Base-by-base conservation (phyloP, 2,113 vertebrate species). In the Stercorarius parasiticus region DNA sequence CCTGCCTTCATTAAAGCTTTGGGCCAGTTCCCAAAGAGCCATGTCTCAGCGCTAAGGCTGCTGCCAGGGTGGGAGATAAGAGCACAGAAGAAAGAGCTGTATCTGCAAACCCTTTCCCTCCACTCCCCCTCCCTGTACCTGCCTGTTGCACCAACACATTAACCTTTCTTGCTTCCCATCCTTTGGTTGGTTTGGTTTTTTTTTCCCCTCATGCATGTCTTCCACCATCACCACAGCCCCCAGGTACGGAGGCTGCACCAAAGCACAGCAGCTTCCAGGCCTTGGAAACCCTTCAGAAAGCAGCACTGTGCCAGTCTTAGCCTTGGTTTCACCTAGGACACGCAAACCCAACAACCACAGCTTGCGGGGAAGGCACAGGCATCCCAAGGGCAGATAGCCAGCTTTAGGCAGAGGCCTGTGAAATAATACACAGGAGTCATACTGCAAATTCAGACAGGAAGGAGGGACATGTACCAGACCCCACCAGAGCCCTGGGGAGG, bases 51-150 rank as follows among this genome's bases (percentile, higher is more conserved):
- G 0, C 49, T 12, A 26, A 50, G 65, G 52, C 84, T 89, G 90
- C 81, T 86, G 86, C 92, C 91, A 94, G 86, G 27, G 27, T 26
- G 74, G 58, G 4, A 94, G 93, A 95, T 93, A 96, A 93, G 59
- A 74, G 53, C 66, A 38, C 47, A 71, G 67, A 79, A 93, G 52
- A 84, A 45, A 10, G 38, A 78, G 73, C 69, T 76, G 30, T 56
- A 66, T 79, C 50, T 93, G 93, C 86, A 94, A 83, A 86, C 21
- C 36, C 58, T 67, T 77, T 64, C 71, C 88, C 30, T 62, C 19
- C 42, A 2, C 47, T 69, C 53, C 61, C 13, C 34, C 40, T 65
- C 40, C 45, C 61, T 5, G 20, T 34, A 77, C 67, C 36, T 70
- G 53, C 27, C 85, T 58, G 32, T 13, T 71, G 67, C 58, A 58